phyloP scores from a whole-genome alignment of 2,113 vertebrate genomes.

The Geococcyx californianus region DNA sequence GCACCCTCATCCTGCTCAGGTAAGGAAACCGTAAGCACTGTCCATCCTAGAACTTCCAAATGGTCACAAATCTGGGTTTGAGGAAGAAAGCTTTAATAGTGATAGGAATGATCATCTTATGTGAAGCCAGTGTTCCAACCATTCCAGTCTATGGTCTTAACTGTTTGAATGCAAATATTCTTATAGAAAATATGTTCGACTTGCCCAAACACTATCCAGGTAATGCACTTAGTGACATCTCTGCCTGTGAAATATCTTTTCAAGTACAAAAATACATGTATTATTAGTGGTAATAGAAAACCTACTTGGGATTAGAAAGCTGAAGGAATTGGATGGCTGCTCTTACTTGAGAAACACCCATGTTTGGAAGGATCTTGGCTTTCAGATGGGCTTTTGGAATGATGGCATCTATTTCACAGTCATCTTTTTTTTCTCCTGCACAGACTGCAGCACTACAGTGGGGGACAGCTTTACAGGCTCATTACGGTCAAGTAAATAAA shows the following conservation, averaged over 20 bases:
- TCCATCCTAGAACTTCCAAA: background rate
- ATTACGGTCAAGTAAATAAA: constrained; percentile 32
- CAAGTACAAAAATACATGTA: constrained; percentile 12
- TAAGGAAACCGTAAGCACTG: background rate
- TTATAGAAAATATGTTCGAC: constrained; percentile 48
- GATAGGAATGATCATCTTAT: background rate
- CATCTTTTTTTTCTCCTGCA: constrained; percentile 8
- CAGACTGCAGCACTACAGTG: background rate
- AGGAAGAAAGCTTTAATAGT: constrained; percentile 35
- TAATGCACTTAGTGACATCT: constrained; percentile 18
- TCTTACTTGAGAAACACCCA: background rate
- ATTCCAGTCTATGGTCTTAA: background rate
- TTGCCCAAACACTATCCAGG: constrained; percentile 34
- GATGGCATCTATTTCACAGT: constrained; percentile 35
- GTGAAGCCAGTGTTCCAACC: background rate
- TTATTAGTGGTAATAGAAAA: constrained; percentile 56
- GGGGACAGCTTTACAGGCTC: background rate
- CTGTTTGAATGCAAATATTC: constrained; percentile 50
- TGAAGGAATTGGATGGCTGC: constrained; percentile 29
- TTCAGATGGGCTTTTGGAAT: constrained; percentile 16
- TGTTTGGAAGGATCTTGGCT: background rate
- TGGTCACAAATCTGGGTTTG: background rate
- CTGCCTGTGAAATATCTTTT: constrained; percentile 46
- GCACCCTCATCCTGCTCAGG: background rate
- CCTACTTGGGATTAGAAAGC: constrained; percentile 24